A percentile compares a stretch with the other conserved stretches of the same genome.
These are phyloP conservation scores for Coracopsis vasa DNA, from an alignment of 2,113 vertebrate genomes.

Conservation along the genomic window DNA sequence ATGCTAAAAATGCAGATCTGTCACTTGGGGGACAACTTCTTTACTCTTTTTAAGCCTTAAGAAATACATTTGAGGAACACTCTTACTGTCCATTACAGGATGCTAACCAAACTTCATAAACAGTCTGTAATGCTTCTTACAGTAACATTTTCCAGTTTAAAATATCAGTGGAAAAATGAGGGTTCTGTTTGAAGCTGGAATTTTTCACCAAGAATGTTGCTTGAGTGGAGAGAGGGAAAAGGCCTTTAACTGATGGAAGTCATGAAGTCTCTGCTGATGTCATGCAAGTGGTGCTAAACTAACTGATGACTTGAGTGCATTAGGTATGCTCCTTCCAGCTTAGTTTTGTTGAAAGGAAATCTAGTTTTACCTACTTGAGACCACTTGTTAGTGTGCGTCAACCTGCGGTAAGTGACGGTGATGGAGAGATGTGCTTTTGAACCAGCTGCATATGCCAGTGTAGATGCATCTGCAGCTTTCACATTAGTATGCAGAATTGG, in stretches of 20 bases:
- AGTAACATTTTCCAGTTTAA: neutral
- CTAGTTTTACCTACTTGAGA: neutral
- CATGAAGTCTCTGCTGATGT: neutral
- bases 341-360: neutral
- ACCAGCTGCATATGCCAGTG: neutral
- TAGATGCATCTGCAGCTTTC: neutral
- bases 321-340: neutral
- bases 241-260: neutral
- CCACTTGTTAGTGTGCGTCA: neutral
- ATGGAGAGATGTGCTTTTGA: neutral
- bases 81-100: neutral
- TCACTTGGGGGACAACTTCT: neutral
- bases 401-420: neutral
- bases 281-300: neutral
- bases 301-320: neutral
- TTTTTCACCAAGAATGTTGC: neutral
- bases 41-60: neutral
- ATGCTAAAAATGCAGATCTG: neutral
- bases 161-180: neutral
- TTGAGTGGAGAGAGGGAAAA: neutral
- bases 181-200: neutral
- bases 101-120: neutral
- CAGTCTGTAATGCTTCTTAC: neutral
- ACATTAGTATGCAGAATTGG: neutral
- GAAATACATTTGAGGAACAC: neutral